A percentile compares a stretch with the other conserved stretches of the same genome.
Evolutionary conservation across 2,113 vertebrate genomes (phyloP).

Genomic region (Hydropotes inermis): DNA sequence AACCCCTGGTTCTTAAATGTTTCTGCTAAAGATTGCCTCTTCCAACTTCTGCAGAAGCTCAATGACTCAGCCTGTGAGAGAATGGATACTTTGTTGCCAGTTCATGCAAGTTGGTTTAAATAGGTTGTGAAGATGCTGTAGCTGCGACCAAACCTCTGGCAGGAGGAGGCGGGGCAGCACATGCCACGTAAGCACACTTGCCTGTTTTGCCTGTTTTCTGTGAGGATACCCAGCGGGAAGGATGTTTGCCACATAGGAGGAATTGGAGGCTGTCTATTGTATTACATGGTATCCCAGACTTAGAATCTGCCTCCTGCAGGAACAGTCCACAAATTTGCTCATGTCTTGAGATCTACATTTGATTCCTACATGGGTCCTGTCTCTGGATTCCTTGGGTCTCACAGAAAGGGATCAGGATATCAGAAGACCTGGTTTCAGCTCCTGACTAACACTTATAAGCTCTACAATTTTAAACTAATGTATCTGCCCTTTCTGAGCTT

Average conservation of each 20-base stretch:
- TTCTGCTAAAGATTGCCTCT: neutral
- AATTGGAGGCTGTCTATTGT: neutral
- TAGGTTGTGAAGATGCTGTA: constrained; percentile 12
- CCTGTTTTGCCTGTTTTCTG: neutral
- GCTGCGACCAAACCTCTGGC: neutral
- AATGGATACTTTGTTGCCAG: neutral
- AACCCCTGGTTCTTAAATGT: neutral
- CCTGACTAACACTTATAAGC: neutral
- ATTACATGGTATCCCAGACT: neutral
- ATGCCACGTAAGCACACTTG: neutral
- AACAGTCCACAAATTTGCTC: neutral
- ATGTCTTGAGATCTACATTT: neutral
- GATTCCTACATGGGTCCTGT: neutral
- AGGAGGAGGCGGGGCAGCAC: neutral
- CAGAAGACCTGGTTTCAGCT: neutral
- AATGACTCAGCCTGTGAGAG: neutral
- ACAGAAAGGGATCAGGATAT: neutral
- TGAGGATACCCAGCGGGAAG: neutral
- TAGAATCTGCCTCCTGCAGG: neutral
- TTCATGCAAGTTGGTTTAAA: constrained; percentile 46
- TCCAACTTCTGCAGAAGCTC: constrained; percentile 29
- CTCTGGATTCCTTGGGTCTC: neutral
- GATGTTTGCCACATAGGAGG: neutral
- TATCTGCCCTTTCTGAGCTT: constrained; percentile 3
- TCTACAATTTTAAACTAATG: neutral